Conservation (phyloP, 1,140 invertebrate genomes). For the Scaptomyza hsui region DNA sequence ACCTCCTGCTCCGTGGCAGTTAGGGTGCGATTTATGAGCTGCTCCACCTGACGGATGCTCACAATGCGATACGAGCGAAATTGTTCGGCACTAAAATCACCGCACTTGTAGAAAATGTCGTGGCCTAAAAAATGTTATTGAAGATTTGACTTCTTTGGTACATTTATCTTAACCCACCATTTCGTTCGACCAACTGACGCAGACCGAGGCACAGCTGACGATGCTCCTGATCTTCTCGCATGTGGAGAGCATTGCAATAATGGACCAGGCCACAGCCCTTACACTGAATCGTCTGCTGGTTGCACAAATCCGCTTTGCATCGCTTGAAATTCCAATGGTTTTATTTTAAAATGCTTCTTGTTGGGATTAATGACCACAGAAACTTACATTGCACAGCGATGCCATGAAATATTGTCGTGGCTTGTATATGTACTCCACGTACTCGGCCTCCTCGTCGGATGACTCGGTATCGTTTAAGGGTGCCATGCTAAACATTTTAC, state of each 20-base stretch:
- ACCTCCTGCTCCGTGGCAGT: constrained; percentile 88
- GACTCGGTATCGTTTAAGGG: constrained; percentile 70
- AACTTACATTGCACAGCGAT: constrained; percentile 75
- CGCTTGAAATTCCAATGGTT: constrained; percentile 39
- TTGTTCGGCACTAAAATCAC: constrained; percentile 85
- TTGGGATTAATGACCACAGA: not conserved
- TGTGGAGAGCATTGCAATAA: constrained; percentile 85
- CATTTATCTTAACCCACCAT: constrained; percentile 53
- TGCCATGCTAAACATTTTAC: constrained; percentile 67
- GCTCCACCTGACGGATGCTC: constrained; percentile 86
- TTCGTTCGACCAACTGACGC: constrained; percentile 64
- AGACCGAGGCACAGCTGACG: constrained; percentile 84
- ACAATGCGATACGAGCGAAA: constrained; percentile 87
- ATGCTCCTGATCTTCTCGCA: constrained; percentile 84
- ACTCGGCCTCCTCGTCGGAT: constrained; percentile 79
- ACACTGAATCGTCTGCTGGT: constrained; percentile 64
- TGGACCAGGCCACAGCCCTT: constrained; percentile 85
- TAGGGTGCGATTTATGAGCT: constrained; percentile 85
- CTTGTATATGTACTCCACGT: constrained; percentile 79
- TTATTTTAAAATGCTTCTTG: not conserved
- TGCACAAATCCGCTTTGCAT: constrained; percentile 70
- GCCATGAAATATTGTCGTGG: constrained; percentile 77
- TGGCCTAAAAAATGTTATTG: constrained; percentile 47
- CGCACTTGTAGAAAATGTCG: constrained; percentile 85
- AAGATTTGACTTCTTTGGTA: not conserved